Conservation (phyloP, 92 coral and sea anemone genomes). For the Muricea muricata region DNA sequence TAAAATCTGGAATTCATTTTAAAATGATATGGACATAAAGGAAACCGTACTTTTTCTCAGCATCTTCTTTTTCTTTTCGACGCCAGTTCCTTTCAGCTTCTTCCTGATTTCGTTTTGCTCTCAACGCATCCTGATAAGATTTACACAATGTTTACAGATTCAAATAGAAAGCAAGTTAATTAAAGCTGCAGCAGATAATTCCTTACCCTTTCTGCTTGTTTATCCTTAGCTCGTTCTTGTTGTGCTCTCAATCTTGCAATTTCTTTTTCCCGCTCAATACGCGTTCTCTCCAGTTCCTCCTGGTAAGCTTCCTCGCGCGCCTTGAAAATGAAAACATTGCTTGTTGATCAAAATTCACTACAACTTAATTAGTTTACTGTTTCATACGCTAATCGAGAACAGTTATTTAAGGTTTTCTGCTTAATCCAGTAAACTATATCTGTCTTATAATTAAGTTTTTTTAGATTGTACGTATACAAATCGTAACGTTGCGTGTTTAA, state of each 20-base stretch:
- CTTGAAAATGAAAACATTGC: constrained; percentile 22
- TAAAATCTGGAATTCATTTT: too few relatives aligned
- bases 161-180: too few relatives aligned
- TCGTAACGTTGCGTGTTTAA: too few relatives aligned
- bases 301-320: constrained; percentile 97
- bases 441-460: too few relatives aligned
- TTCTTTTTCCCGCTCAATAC: constrained; percentile 91
- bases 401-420: neutral
- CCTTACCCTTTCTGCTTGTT: constrained; percentile 91
- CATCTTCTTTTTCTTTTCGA: constrained; percentile 87
- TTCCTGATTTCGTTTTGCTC: constrained; percentile 97
- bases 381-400: too few relatives aligned
- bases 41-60: constrained; percentile 80
- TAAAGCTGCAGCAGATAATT: too few relatives aligned
- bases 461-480: too few relatives aligned
- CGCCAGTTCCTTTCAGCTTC: constrained; percentile 99
- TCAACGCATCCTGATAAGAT: constrained; percentile 73
- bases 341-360: neutral
- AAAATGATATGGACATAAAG: too few relatives aligned
- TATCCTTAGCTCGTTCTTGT: constrained; percentile 98
- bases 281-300: constrained; percentile 79
- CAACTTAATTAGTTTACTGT: neutral
- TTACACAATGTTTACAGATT: neutral
- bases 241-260: constrained; percentile 95
- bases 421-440: neutral